Evolutionary conservation across 2,113 vertebrate species (phyloP).

Genomic region (Orthonyx spaldingii): DNA sequence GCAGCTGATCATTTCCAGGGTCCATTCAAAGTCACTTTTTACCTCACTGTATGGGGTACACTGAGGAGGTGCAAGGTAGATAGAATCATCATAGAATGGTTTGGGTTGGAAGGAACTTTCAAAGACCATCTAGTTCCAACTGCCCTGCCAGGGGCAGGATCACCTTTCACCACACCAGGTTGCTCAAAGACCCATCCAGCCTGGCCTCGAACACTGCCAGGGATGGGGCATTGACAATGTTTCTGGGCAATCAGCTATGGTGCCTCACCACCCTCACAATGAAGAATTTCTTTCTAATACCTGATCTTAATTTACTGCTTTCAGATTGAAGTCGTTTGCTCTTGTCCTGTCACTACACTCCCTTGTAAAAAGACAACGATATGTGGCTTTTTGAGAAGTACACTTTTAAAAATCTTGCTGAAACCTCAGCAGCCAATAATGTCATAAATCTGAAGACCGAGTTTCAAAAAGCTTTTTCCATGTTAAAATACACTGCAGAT

Average conservation of each 20-base stretch:
- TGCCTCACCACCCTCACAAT: neutral
- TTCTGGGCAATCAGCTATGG: neutral
- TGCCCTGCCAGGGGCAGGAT: neutral
- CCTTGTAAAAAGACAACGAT: neutral
- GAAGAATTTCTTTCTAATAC: neutral
- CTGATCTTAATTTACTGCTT: neutral
- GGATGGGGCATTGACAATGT: neutral
- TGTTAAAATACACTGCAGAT: neutral
- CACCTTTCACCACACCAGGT: neutral
- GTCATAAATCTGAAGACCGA: neutral
- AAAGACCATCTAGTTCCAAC: neutral
- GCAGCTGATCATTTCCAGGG: neutral
- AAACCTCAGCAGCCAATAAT: neutral
- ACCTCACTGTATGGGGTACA: neutral
- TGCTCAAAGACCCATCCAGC: neutral
- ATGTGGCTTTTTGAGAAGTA: rapidly evolving
- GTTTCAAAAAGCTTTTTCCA: neutral
- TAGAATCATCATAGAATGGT: neutral
- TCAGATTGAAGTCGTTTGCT: neutral
- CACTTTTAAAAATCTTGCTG: neutral
- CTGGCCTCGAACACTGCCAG: neutral
- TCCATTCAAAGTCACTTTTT: neutral
- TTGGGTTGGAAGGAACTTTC: neutral
- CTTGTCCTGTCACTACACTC: neutral
- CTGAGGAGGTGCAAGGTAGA: neutral